Evolutionary conservation across 2,888 invertebrate genomes (phyloP).

Genomic region (Pyralis farinalis): DNA sequence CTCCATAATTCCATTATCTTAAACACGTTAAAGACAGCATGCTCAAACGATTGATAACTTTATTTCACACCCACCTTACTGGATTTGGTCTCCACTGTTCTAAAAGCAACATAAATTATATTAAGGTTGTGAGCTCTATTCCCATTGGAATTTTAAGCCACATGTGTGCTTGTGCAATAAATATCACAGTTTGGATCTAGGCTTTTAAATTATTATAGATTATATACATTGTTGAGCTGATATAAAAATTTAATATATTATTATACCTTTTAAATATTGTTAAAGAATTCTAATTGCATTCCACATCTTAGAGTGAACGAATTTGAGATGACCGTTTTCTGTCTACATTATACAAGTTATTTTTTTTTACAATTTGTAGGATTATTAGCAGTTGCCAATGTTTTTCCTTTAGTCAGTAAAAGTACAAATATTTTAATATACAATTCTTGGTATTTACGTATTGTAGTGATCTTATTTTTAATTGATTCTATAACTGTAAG

Average conservation of each 20-base stretch:
- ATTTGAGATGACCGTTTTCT: constrained; percentile 80
- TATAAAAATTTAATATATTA: constrained; percentile 83
- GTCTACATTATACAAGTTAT: constrained; percentile 79
- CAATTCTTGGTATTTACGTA: constrained; percentile 81
- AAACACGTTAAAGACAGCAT: constrained; percentile 48
- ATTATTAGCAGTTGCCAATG: constrained; percentile 81
- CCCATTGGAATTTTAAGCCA: constrained; percentile 78
- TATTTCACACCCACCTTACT: constrained; percentile 52
- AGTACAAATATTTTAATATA: constrained; percentile 90
- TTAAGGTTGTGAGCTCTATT: constrained; percentile 81
- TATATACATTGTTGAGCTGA: constrained; percentile 84
- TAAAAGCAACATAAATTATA: constrained; percentile 62
- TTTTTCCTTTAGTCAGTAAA: constrained; percentile 90
- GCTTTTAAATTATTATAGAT: constrained; percentile 83
- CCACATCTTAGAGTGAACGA: constrained; percentile 81
- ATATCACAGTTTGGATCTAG: constrained; percentile 82
- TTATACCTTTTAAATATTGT: constrained; percentile 82
- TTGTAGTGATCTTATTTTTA: constrained; percentile 78
- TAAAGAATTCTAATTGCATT: constrained; percentile 82
- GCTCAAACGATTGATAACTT: constrained; percentile 44
- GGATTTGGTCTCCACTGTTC: constrained; percentile 59
- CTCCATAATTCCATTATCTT: constrained; percentile 47
- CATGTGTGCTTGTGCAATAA: constrained; percentile 82
- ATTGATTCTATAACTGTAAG: constrained; percentile 77
- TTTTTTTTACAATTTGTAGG: constrained; percentile 78